Base-by-base conservation (phyloP, 2,797 vertebrate species). In the Anguilla pacifica region DNA sequence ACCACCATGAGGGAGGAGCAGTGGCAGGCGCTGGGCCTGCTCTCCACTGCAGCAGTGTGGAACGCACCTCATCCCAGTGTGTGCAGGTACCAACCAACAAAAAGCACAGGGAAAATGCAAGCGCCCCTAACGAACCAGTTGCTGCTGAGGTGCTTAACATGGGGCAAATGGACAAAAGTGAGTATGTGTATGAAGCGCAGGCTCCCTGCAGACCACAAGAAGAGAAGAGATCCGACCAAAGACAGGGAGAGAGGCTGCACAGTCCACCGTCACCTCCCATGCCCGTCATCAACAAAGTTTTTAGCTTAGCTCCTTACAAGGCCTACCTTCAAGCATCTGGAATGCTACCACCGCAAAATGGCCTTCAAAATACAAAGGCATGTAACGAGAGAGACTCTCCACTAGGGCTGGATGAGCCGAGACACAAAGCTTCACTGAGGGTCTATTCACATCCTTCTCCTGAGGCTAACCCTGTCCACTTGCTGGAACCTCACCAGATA, bases 261-360 rank as follows among this genome's bases (percentile, higher is more conserved):
- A 43, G 67, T n/a, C 90, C 93, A 0, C 81, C 91, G 5, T 98
- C 96, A 6, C 97, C 97, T 0, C 97, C 97, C 0, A 98, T 99
- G 98, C 98, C 98, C 0, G 92, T 99, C 53, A 99, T 99, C 85
- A 96, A 98, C 92, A 97, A 95, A 0, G 98, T 99, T 67, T 99
- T 99, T 91, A 99, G 98, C 90, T 92, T 99, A 93, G 98, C 98
- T 0, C 97, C 97, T 1, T 98, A 97, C 92, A 95, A 92, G 77
- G 93, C 94, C 1, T 97, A 96, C 91, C 91, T 98, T 84, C 96
- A 97, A 88, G 93, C 91, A 6, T 89, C 94, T 0, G 93, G 92
- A n/a, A 85, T 91, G 87, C 85, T 94, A 55, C 88, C 90, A 85
- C 51, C 90, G 53, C 87, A 79, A 35, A 90, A 83, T 85, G 72